Evolutionary conservation across 2,797 vertebrate species (phyloP).

Genomic region (Dendrocincla fuliginosa): DNA sequence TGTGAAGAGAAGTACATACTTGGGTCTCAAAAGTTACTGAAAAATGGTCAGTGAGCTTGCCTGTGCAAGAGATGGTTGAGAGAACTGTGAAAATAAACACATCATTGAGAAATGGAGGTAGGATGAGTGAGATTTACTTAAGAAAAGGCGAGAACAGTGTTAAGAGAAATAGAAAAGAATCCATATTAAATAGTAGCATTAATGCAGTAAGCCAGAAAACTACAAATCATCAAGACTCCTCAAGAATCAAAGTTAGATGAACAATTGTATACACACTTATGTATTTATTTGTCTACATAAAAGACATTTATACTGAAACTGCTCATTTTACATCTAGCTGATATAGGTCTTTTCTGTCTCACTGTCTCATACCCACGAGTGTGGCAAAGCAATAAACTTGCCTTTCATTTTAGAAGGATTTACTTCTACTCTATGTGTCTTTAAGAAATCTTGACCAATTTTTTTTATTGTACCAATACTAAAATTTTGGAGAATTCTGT

Average conservation of each 20-base stretch:
- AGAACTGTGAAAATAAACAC: constrained; percentile 67
- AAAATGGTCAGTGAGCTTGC: constrained; percentile 58
- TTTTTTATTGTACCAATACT: not conserved
- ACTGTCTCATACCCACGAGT: not conserved
- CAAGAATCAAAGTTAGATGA: not conserved
- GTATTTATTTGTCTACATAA: not conserved
- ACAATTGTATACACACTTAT: not conserved
- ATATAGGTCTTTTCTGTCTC: not conserved
- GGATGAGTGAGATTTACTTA: constrained; percentile 64
- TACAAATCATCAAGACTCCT: not conserved
- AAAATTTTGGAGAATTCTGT: not conserved
- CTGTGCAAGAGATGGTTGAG: constrained; percentile 46
- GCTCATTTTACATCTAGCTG: not conserved
- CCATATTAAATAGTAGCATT: constrained; percentile 41
- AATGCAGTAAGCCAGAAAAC: constrained; percentile 10
- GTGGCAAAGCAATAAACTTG: not conserved
- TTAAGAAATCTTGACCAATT: not conserved
- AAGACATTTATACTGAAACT: not conserved
- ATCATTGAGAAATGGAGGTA: constrained; percentile 62
- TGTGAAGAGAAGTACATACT: constrained; percentile 4
- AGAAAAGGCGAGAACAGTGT: constrained; percentile 62
- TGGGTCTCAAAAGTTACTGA: constrained; percentile 35
- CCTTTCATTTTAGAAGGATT: not conserved
- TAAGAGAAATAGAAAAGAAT: constrained; percentile 28
- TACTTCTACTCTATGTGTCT: not conserved